These are phyloP conservation scores for Cotesia glomerata DNA, from an alignment of 1,140 invertebrate species.

Conservation along the genomic window DNA sequence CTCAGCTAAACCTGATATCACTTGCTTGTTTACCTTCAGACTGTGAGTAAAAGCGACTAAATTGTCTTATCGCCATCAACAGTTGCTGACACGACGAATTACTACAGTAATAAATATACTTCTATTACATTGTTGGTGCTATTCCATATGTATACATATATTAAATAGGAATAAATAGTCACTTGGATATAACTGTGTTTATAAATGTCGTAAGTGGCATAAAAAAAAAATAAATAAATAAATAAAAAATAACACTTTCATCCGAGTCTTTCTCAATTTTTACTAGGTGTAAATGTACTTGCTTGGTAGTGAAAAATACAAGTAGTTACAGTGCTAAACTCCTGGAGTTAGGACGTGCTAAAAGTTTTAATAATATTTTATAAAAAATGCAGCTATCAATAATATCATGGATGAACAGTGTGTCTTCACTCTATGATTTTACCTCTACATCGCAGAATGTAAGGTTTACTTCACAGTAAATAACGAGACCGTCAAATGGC, in stretches of 20 bases:
- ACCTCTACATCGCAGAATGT: slow-evolving; percentile 28
- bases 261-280: background rate
- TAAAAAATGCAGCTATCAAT: slow-evolving; percentile 35
- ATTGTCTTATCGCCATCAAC: too few species aligned
- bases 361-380: background rate
- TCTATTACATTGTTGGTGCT: too few species aligned
- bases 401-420: slow-evolving; percentile 37
- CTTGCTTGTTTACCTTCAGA: too few species aligned
- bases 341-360: background rate
- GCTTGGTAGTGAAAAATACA: background rate
- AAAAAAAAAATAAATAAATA: background rate
- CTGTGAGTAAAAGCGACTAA: too few species aligned
- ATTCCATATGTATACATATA: too few species aligned
- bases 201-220: background rate
- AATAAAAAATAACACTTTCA: background rate
- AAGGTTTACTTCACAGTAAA: slow-evolving; percentile 4
- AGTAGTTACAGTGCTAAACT: background rate
- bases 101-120: too few species aligned
- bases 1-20: too few species aligned
- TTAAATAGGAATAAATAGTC: background rate
- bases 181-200: background rate
- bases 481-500: background rate
- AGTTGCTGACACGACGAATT: too few species aligned
- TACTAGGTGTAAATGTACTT: background rate
- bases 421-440: slow-evolving; percentile 32